phyloP scores from a whole-genome alignment of 2,888 invertebrate species.

The Phengaris arion region DNA sequence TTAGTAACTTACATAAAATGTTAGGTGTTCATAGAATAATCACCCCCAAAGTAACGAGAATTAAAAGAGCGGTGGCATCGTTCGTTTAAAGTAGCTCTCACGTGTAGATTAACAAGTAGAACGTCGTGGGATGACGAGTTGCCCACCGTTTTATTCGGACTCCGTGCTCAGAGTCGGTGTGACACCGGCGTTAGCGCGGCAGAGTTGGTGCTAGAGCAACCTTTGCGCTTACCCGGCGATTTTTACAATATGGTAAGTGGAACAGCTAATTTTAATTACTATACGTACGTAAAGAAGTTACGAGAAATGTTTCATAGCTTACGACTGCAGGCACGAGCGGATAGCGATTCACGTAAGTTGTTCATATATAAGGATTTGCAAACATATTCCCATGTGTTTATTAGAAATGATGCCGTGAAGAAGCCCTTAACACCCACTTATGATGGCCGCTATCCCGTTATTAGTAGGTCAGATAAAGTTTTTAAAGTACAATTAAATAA shows the following conservation, averaged over 20 bases:
- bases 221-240: constrained; percentile 18
- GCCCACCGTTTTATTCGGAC: constrained; percentile 30
- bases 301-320: background rate
- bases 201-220: constrained; percentile 28
- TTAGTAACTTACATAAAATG: background rate
- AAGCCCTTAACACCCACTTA: constrained; percentile 6
- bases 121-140: constrained; percentile 28
- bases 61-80: constrained; percentile 4
- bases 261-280: background rate
- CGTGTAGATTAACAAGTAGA: background rate
- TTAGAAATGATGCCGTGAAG: background rate
- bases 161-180: constrained; percentile 25
- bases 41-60: constrained; percentile 18
- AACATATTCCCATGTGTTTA: background rate
- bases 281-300: too few species aligned
- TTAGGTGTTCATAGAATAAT: constrained; percentile 15
- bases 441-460: constrained; percentile 7
- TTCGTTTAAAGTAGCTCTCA: constrained; percentile 8
- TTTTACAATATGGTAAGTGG: background rate
- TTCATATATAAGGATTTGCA: background rate
- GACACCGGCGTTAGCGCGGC: constrained; percentile 29
- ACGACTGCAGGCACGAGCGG: background rate
- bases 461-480: too few species aligned
- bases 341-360: background rate
- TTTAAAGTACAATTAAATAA: constrained; percentile 4